Evolutionary conservation across 1,140 invertebrate species (phyloP), one percentile per base, ranked within the genome.

Genomic region (Solenopsis fugax): DNA sequence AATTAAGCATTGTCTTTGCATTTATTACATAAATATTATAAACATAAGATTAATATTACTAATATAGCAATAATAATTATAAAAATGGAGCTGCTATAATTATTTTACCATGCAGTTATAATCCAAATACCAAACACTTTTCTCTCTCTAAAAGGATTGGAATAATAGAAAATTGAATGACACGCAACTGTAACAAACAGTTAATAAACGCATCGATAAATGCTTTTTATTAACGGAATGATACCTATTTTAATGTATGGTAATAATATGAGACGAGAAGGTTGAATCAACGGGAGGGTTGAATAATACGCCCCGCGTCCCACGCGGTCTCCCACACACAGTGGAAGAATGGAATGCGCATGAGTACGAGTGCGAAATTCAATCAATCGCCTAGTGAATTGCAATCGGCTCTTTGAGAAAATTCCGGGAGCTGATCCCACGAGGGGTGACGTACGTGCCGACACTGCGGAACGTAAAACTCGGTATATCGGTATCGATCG

Each of bases 331-430:
- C 58, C 54, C 72, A 56, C 56, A 75, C n/a, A 77, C 16, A 45
- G 37, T 7, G 41, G 12, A 34, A 29, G 45, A 45, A n/a, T 41
- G 56, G 56, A 77, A 62, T 48, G 75, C 58, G 76, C 76, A 78
- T 78, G 58, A 65, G 76, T 78, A 65, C 76, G 18, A 50, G 76
- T 56, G 50, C 24, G 58, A 65, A 64, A 64, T 78, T 65, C 76
- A 78, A 78, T 78, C 76, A 78, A 78, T 78, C 58, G 76, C 24
- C 76, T 78, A 58, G 41, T 78, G 75, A 77, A 77, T 77, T 64
- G 76, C 58, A n/a, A 65, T 78, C 76, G 76, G 58, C 37, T 78
- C 76, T 78, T 78, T 78, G 58, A 78, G 58, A n/a, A 65, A 78
- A 78, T 78, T 78, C 58, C 58, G 45, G 24, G 24, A 48, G 58